Percentiles rank a stretch among this genome's conserved stretches.
phyloP scores from a whole-genome alignment of 2,797 vertebrate genomes.

The Chelmon rostratus region DNA sequence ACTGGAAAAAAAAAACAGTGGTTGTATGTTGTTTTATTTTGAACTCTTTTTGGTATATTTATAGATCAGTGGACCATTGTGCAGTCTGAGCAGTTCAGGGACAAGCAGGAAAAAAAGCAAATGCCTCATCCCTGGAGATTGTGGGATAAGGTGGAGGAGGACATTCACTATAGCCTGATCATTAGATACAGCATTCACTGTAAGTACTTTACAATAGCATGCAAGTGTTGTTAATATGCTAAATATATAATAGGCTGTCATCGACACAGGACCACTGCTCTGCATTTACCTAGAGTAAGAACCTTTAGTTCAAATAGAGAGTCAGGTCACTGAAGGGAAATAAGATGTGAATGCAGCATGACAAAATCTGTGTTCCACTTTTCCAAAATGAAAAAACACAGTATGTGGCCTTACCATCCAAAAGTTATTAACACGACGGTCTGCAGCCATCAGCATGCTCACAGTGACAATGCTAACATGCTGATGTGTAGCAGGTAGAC shows the following conservation, averaged over 20 bases:
- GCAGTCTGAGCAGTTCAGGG: slow-evolving; percentile 17
- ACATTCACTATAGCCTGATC: neutral
- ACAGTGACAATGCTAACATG: neutral
- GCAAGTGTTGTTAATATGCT: slow-evolving; percentile 14
- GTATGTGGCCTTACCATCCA: neutral
- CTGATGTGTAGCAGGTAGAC: neutral
- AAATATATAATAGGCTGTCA: slow-evolving; percentile 11
- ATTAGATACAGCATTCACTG: slow-evolving; percentile 5
- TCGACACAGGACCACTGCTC: neutral
- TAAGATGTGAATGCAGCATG: neutral
- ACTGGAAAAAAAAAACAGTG: slow-evolving; percentile 40
- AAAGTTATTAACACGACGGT: neutral
- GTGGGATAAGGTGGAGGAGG: slow-evolving; percentile 19
- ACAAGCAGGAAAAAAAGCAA: slow-evolving; percentile 55
- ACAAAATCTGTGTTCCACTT: neutral
- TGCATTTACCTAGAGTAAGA: neutral
- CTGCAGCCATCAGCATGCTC: neutral
- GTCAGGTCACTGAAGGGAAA: neutral
- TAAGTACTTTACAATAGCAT: neutral
- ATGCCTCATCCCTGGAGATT: slow-evolving; percentile 35
- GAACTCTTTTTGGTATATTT: slow-evolving; percentile 60
- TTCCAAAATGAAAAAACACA: neutral
- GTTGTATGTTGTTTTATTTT: slow-evolving; percentile 54
- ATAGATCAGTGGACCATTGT: slow-evolving; percentile 57
- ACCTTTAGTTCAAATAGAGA: neutral